These are phyloP conservation scores for Alsophila aescularia DNA, from an alignment of 2,888 invertebrate species.

Conservation along the genomic window DNA sequence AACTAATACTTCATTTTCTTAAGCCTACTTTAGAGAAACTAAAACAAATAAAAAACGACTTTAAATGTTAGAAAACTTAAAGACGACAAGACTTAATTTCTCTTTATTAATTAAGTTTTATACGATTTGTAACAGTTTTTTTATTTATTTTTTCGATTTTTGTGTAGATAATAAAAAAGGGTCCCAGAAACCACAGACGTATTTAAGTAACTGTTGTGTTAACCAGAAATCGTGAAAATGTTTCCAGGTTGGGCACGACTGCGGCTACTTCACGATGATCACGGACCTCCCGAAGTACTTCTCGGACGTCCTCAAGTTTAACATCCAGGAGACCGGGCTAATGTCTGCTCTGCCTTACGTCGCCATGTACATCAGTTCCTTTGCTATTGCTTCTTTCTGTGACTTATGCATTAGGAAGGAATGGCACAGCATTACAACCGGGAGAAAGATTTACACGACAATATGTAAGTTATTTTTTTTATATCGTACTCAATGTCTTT, in stretches of 20 bases:
- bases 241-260: constrained; percentile 86
- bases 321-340: constrained; percentile 86
- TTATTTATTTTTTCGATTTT: too few species aligned
- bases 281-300: constrained; percentile 88
- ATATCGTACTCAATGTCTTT: too few species aligned
- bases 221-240: not conserved
- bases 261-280: constrained; percentile 88
- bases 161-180: too few species aligned
- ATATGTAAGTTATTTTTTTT: constrained; percentile 75
- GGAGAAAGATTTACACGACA: constrained; percentile 87
- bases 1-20: too few species aligned
- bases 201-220: not conserved
- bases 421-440: constrained; percentile 83
- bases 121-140: too few species aligned
- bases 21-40: too few species aligned
- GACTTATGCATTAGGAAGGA: constrained; percentile 86
- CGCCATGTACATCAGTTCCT: constrained; percentile 86
- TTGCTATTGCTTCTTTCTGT: constrained; percentile 85
- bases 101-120: too few species aligned
- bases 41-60: too few species aligned
- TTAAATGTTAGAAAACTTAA: too few species aligned
- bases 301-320: constrained; percentile 86
- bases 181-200: not conserved
- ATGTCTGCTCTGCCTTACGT: constrained; percentile 87
- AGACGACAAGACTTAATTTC: too few species aligned